Evolutionary conservation across 2,888 invertebrate genomes (phyloP), one percentile per base, ranked within the genome.

Genomic region (Hirtodrosophila histrioides): DNA sequence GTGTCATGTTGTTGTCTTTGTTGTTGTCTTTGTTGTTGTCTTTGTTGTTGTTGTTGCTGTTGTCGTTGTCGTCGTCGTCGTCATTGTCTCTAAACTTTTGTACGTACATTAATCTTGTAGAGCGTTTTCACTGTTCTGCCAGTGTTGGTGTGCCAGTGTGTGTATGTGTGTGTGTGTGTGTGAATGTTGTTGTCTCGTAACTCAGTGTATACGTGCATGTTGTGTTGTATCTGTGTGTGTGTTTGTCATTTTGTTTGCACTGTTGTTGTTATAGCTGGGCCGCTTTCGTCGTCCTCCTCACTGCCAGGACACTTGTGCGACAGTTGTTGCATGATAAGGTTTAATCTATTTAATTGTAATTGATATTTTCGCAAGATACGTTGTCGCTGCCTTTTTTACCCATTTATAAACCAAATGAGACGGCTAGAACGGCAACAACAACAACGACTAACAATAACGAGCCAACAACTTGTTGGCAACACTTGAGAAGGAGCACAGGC

Each of bases 271-370:
- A 57, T 73, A 57, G 39, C 55, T 55, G 65, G 36, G 64, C 62
- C 61, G 62, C 69, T 56, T 57, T 61, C 46, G 56, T 53, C 51
- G 41, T 23, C 50, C n/a, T 45, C 23, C 8, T 56, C 39, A 43
- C 72, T 70, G 85, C 64, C 76, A 68, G 74, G 78, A 81, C 85
- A 84, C 83, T 84, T 84, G 82, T 84, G 83, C 83, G 87, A 86
- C 87, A 84, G 87, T 86, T 86, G 85, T 84, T 86, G 83, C 83
- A 84, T 84, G 83, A 84, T 86, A 86, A 84, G 83, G 83, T 84
- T 84, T 84, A 86, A 84, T 84, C 83, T 84, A 84, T 84, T 84
- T 86, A 84, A 84, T 84, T 84, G 83, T 84, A 86, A 84, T 84
- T 84, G 83, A 86, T 84, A 84, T 84, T 84, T 84, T 84, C 74